These are phyloP conservation scores for Bovichtus variegatus DNA, from an alignment of 2,797 vertebrate genomes.

Conservation along the genomic window DNA sequence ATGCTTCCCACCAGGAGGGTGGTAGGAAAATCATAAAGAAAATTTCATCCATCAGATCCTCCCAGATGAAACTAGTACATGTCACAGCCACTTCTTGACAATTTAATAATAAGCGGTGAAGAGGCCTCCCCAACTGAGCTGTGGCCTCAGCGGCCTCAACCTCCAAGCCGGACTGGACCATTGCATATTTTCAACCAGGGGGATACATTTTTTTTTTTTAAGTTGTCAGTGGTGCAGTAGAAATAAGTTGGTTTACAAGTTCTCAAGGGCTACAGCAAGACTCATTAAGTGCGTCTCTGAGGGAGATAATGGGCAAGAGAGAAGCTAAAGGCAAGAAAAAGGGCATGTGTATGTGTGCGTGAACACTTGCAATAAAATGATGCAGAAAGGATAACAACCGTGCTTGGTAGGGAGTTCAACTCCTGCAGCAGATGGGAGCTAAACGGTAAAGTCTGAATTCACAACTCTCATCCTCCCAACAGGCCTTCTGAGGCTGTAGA, in stretches of 20 bases:
- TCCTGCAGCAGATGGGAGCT: slow-evolving; percentile 92
- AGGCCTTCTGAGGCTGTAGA: slow-evolving; percentile 72
- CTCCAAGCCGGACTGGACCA: neutral
- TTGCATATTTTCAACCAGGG: neutral
- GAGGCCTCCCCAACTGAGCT: slow-evolving; percentile 58
- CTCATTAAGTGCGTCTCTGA: slow-evolving; percentile 29
- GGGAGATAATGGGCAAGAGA: slow-evolving; percentile 15
- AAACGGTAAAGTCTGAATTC: slow-evolving; percentile 90
- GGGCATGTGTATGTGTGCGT: slow-evolving; percentile 6
- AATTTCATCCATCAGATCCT: slow-evolving; percentile 87
- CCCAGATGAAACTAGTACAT: slow-evolving; percentile 90
- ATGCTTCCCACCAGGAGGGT: slow-evolving; percentile 77
- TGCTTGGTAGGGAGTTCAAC: slow-evolving; percentile 87
- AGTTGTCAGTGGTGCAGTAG: slow-evolving; percentile 17
- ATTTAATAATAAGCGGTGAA: slow-evolving; percentile 82
- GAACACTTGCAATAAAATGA: slow-evolving; percentile 55
- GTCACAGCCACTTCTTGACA: slow-evolving; percentile 86
- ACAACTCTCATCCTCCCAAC: slow-evolving; percentile 90
- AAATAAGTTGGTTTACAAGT: slow-evolving; percentile 35
- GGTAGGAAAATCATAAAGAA: slow-evolving; percentile 81
- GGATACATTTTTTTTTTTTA: too few relatives aligned
- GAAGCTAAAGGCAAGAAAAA: neutral
- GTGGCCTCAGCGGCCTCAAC: slow-evolving; percentile 41
- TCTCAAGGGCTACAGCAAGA: slow-evolving; percentile 21
- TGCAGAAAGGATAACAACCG: slow-evolving; percentile 84